phyloP scores from a whole-genome alignment of 2,113 vertebrate genomes.

The Colaptes auratus region DNA sequence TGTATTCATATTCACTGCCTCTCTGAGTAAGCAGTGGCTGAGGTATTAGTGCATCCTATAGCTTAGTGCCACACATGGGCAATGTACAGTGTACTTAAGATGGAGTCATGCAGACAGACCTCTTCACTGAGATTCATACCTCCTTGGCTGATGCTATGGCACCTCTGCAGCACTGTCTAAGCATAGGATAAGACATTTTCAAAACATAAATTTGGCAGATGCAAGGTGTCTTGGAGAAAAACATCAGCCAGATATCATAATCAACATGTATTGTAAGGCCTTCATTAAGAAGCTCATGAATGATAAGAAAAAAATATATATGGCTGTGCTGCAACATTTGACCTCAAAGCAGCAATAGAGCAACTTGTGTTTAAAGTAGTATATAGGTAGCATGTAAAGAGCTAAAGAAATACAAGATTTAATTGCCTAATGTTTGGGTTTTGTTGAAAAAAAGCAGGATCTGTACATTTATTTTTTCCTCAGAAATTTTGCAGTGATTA shows the following conservation, averaged over 20 bases:
- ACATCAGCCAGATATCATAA: not conserved
- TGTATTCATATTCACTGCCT: not conserved
- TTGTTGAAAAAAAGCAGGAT: not conserved
- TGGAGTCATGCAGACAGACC: fast-evolving
- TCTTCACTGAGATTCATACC: not conserved
- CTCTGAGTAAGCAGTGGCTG: not conserved
- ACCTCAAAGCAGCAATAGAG: not conserved
- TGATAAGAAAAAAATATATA: not conserved
- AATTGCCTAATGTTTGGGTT: not conserved
- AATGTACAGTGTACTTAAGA: not conserved
- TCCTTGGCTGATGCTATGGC: not conserved
- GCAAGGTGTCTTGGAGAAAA: not conserved
- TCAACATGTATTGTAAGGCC: not conserved
- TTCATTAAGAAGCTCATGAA: not conserved
- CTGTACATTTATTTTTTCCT: not conserved
- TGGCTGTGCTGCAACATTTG: not conserved
- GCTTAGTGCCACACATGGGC: not conserved
- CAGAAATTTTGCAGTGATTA: not conserved
- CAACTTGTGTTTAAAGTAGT: not conserved
- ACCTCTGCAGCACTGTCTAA: not conserved
- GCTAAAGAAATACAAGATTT: not conserved
- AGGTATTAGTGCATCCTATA: not conserved
- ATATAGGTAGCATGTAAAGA: not conserved
- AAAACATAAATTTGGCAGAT: not conserved
- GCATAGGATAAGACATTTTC: not conserved